A percentile compares a stretch with the other conserved stretches of the same genome.
These are phyloP conservation scores for Helicoverpa armigera DNA, from an alignment of 1,140 invertebrate species.

Conservation along the genomic window DNA sequence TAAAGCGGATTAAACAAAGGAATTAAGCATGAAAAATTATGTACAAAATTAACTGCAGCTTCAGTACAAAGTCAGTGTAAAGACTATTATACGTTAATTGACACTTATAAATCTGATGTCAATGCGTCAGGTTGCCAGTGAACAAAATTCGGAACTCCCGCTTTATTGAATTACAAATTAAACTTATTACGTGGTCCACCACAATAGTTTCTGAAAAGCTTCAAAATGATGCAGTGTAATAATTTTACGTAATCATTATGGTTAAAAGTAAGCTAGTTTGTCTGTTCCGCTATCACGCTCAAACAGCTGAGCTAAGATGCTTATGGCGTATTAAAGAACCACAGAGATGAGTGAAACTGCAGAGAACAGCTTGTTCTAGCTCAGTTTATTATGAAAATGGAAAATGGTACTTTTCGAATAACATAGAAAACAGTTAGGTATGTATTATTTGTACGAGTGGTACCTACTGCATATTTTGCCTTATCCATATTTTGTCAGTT, in stretches of 20 bases:
- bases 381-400: too few relatives aligned
- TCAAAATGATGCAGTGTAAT: slow-evolving; percentile 2
- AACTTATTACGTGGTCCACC: not conserved
- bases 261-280: too few relatives aligned
- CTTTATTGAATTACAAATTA: slow-evolving; percentile 26
- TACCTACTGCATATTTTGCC: too few relatives aligned
- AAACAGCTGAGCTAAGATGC: too few relatives aligned
- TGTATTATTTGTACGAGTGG: too few relatives aligned
- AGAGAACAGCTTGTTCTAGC: too few relatives aligned
- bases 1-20: not conserved
- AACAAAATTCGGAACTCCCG: not conserved
- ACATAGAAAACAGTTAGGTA: too few relatives aligned
- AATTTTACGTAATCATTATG: slow-evolving; percentile 8
- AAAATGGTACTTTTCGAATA: too few relatives aligned
- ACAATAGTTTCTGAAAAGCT: not conserved
- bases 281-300: too few relatives aligned
- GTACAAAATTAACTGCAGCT: not conserved
- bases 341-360: too few relatives aligned
- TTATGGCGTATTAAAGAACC: too few relatives aligned
- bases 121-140: not conserved
- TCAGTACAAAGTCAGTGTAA: not conserved
- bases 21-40: not conserved
- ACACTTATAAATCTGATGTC: slow-evolving; percentile 13
- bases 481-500: too few relatives aligned
- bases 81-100: not conserved